Conservation (phyloP, 1,140 invertebrate genomes). For the Lasioglossum albipes region DNA sequence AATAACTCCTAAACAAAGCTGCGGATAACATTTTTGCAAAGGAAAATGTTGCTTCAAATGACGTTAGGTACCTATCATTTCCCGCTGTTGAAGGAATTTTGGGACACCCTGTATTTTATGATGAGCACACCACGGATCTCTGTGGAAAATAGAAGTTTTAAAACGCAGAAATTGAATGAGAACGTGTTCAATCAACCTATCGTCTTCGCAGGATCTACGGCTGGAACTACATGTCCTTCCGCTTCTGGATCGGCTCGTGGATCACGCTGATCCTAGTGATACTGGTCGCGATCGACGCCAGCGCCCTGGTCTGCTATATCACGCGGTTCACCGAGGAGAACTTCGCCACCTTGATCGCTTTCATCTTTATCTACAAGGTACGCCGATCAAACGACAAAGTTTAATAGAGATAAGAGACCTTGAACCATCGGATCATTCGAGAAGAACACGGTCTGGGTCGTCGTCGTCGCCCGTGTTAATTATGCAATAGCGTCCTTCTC, state of each 20-base stretch:
- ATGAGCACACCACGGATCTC: too few species aligned
- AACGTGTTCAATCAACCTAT: not conserved
- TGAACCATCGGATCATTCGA: not conserved
- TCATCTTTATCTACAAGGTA: conserved; percentile 99
- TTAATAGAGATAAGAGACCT: not conserved
- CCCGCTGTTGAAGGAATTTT: too few species aligned
- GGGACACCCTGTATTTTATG: too few species aligned
- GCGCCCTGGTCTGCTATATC: conserved; percentile 98
- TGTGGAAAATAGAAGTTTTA: too few species aligned
- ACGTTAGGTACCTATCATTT: too few species aligned
- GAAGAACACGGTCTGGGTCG: not conserved
- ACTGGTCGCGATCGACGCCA: conserved; percentile 97
- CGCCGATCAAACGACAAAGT: not conserved
- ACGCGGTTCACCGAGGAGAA: conserved; percentile 99
- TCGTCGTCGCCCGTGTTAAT: conserved; percentile 1
- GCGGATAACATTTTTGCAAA: too few species aligned
- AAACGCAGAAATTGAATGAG: too few species aligned
- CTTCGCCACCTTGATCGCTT: conserved; percentile 98
- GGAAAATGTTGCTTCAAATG: too few species aligned
- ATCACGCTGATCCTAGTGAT: conserved; percentile 91
- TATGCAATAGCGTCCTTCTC: conserved; percentile 28
- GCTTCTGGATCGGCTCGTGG: conserved; percentile 98
- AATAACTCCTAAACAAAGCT: too few species aligned
- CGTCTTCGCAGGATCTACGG: conserved; percentile 80
- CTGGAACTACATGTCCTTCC: conserved; percentile 96